Conservation (phyloP, 2,113 vertebrate genomes). For the Microcebus jonahi region DNA sequence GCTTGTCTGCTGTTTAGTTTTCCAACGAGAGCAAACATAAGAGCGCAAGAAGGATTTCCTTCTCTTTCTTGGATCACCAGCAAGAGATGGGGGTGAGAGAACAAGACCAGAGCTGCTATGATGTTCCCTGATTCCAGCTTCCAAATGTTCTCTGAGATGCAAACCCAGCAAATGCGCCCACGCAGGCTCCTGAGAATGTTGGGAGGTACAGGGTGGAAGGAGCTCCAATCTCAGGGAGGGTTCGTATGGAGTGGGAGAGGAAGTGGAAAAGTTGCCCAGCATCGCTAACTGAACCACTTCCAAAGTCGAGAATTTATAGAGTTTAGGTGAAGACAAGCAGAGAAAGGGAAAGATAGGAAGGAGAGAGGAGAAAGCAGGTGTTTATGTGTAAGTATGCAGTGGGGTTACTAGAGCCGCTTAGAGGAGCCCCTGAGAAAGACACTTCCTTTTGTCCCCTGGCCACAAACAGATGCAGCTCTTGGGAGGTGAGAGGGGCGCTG, state of each 20-base stretch:
- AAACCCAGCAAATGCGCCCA: not conserved
- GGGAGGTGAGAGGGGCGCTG: fast-evolving
- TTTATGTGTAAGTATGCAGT: not conserved
- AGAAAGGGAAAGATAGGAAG: not conserved
- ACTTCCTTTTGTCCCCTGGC: not conserved
- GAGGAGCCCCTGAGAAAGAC: not conserved
- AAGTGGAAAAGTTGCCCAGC: not conserved
- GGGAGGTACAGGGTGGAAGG: not conserved
- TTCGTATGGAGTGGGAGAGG: not conserved
- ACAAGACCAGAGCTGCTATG: not conserved
- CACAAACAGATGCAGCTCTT: not conserved
- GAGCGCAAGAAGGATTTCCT: not conserved
- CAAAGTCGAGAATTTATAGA: not conserved
- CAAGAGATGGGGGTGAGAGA: not conserved
- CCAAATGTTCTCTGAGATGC: not conserved
- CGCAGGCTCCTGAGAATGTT: not conserved
- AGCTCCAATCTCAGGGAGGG: not conserved
- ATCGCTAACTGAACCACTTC: not conserved
- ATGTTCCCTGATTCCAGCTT: not conserved
- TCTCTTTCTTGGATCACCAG: not conserved
- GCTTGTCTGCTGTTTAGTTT: not conserved
- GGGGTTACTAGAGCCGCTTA: not conserved
- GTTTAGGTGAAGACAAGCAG: not conserved
- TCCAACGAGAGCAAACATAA: not conserved
- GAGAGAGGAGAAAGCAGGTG: not conserved